These are phyloP conservation scores for Mesorhabditis belari DNA, from an alignment of 2,888 invertebrate genomes.

Conservation along the genomic window DNA sequence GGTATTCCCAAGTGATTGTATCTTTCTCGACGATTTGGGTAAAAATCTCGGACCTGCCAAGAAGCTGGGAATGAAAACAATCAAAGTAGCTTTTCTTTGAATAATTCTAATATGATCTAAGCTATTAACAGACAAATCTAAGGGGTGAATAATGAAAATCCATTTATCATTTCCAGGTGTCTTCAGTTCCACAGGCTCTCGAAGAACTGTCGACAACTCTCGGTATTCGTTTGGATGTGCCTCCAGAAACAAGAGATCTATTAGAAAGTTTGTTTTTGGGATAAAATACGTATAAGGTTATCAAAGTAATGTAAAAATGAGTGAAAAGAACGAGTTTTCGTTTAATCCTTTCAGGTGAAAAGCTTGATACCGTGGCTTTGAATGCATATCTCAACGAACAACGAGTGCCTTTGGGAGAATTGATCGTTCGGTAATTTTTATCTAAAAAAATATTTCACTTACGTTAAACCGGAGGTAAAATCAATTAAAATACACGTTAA, in stretches of 20 bases:
- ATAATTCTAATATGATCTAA: no score
- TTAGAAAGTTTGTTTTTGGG: slow-evolving; percentile 20
- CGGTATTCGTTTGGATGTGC: slow-evolving; percentile 4
- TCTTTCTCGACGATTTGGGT: slow-evolving; percentile 57
- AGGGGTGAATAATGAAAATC: not conserved
- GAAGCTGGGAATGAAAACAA: slow-evolving; percentile 54
- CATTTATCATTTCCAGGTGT: slow-evolving; percentile 7
- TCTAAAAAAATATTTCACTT: no score
- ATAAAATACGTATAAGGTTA: no score
- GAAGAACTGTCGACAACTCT: slow-evolving; percentile 13
- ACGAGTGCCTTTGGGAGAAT: not conserved
- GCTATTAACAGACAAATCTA: not conserved
- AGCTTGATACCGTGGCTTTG: not conserved
- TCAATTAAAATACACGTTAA: not conserved
- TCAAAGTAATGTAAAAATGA: no score
- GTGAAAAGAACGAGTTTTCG: no score
- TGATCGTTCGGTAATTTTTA: no score
- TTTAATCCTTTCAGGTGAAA: not conserved
- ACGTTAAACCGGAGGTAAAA: not conserved
- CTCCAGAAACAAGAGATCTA: slow-evolving; percentile 25
- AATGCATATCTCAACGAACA: not conserved
- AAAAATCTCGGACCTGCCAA: slow-evolving; percentile 55
- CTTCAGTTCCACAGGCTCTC: slow-evolving; percentile 13
- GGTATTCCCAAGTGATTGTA: slow-evolving; percentile 20
- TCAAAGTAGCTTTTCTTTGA: slow-evolving; percentile 51